phyloP scores from a whole-genome alignment of 2,888 invertebrate genomes.

The Globia sparganii region DNA sequence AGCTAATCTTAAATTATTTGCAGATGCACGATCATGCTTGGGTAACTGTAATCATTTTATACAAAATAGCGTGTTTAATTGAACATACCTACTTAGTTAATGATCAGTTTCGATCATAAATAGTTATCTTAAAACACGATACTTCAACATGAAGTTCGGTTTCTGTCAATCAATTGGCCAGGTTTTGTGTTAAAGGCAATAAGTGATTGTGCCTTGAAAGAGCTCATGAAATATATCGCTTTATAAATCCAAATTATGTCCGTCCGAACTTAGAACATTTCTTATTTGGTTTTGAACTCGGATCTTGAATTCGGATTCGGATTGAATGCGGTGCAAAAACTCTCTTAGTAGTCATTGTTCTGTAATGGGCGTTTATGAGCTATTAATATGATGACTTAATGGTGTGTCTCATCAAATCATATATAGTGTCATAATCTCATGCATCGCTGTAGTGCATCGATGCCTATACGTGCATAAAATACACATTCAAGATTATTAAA shows the following conservation, averaged over 20 bases:
- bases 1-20: slow-evolving; percentile 29
- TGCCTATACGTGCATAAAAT: not conserved
- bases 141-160: not conserved
- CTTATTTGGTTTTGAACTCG: not conserved
- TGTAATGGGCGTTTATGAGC: not conserved
- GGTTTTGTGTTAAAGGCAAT: not conserved
- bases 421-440: slow-evolving; percentile 12
- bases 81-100: slow-evolving; percentile 26
- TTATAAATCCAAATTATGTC: not conserved
- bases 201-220: not conserved
- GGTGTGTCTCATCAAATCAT: not conserved
- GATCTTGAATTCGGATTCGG: not conserved
- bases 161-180: slow-evolving; percentile 5
- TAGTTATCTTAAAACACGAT: not conserved
- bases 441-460: not conserved
- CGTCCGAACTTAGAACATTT: not conserved
- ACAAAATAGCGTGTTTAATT: slow-evolving; percentile 8
- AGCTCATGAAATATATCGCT: not conserved
- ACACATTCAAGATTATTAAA: not conserved
- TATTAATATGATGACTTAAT: not conserved
- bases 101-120: not conserved
- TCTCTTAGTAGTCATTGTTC: too few species aligned
- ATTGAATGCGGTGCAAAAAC: not conserved
- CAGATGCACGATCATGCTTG: slow-evolving; percentile 31
- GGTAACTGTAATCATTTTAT: slow-evolving; percentile 21